Percentiles rank a stretch among this genome's conserved stretches.
Evolutionary conservation across 2,113 vertebrate genomes (phyloP).

Genomic region (Columba janthina): DNA sequence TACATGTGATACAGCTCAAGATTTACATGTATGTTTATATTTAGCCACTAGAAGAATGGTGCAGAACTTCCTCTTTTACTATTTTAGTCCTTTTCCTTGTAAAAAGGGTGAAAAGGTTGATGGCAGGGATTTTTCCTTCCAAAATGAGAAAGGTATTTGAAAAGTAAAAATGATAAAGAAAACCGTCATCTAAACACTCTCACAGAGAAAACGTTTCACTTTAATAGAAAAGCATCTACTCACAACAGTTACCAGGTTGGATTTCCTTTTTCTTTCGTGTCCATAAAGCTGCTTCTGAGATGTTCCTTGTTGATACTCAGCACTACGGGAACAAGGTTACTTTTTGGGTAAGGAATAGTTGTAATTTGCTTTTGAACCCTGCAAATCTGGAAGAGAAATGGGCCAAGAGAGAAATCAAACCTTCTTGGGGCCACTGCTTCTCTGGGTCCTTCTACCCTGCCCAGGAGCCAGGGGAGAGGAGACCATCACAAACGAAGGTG

Average conservation of each 20-base stretch:
- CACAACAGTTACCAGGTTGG: neutral
- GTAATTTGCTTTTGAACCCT: neutral
- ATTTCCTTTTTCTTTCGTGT: neutral
- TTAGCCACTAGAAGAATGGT: neutral
- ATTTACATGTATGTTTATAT: neutral
- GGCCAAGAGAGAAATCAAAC: neutral
- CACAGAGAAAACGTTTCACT: neutral
- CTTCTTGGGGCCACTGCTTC: neutral
- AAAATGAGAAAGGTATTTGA: neutral
- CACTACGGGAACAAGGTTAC: neutral
- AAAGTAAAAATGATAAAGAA: neutral
- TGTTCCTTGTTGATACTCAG: rapidly evolving
- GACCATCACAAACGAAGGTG: rapidly evolving
- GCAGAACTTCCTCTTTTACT: neutral
- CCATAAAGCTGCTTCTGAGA: neutral
- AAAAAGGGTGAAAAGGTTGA: neutral
- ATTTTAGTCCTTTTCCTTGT: neutral
- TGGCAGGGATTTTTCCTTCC: neutral
- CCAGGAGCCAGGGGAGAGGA: neutral
- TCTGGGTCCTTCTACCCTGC: neutral
- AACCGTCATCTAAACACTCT: neutral
- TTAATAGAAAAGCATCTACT: neutral
- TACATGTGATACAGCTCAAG: neutral
- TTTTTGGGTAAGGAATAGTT: neutral
- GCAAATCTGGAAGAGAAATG: neutral